phyloP scores from a whole-genome alignment of 2,113 vertebrate species.

The Pelobates fuscus region DNA sequence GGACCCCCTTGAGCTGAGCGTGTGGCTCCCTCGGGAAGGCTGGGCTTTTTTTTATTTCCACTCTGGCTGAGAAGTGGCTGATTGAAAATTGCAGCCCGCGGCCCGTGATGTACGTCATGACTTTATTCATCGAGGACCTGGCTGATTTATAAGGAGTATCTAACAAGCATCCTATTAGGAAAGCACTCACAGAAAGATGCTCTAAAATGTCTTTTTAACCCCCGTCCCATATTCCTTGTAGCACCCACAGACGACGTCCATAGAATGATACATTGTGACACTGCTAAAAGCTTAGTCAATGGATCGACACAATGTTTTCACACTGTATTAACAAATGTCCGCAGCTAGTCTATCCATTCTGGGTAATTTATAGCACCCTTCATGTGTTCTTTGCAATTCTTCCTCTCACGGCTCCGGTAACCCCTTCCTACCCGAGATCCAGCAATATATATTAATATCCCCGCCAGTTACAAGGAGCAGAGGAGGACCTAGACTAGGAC shows the following conservation, averaged over 20 bases:
- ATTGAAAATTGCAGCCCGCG: slow-evolving; percentile 45
- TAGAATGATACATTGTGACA: not conserved
- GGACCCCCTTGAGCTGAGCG: slow-evolving; percentile 33
- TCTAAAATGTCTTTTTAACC: slow-evolving; percentile 15
- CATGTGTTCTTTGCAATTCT: not conserved
- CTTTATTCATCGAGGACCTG: slow-evolving; percentile 11
- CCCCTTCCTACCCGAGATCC: too few relatives aligned
- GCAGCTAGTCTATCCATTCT: not conserved
- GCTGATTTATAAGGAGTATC: slow-evolving; percentile 38
- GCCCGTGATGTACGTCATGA: slow-evolving; percentile 21
- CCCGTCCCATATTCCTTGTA: not conserved
- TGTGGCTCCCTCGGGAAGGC: slow-evolving; percentile 21
- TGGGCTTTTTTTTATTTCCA: slow-evolving; percentile 39
- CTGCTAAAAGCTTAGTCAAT: not conserved
- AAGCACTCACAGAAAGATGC: not conserved
- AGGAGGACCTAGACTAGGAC: too few relatives aligned
- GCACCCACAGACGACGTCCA: not conserved
- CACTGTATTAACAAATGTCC: not conserved
- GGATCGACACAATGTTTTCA: not conserved
- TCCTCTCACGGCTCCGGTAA: not conserved
- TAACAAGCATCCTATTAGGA: slow-evolving; percentile 26
- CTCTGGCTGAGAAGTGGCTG: slow-evolving; percentile 33
- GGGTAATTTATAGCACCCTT: not conserved
- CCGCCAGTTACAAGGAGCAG: too few relatives aligned
- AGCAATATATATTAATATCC: too few relatives aligned